phyloP scores from a whole-genome alignment of 2,888 invertebrate genomes.

The Esperia sulphurella region DNA sequence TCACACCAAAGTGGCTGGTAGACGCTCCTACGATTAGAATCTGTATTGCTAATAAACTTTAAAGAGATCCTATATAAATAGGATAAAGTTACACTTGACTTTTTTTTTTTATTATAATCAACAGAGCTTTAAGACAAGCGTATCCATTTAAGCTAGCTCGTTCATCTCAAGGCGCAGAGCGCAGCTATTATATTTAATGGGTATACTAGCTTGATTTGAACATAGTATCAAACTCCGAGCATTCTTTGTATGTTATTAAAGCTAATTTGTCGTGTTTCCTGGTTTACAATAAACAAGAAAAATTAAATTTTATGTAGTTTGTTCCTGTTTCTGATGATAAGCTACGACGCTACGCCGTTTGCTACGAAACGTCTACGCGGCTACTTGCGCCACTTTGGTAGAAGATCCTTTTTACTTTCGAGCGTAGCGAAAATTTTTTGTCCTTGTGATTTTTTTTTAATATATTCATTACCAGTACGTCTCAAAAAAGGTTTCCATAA shows the following conservation, averaged over 20 bases:
- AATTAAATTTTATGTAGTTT: slow-evolving; percentile 57
- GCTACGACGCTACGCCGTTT: slow-evolving; percentile 39
- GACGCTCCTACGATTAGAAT: too few relatives aligned
- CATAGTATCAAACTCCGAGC: slow-evolving; percentile 75
- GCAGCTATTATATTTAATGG: slow-evolving; percentile 74
- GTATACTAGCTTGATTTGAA: slow-evolving; percentile 74
- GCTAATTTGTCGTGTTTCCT: slow-evolving; percentile 74
- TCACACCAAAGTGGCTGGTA: too few relatives aligned
- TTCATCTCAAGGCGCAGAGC: slow-evolving; percentile 60
- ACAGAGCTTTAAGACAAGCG: too few relatives aligned
- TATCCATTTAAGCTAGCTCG: slow-evolving; percentile 36
- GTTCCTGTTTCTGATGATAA: slow-evolving; percentile 30
- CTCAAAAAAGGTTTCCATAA: too few relatives aligned
- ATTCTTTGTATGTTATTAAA: slow-evolving; percentile 71
- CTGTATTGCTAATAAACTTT: too few relatives aligned
- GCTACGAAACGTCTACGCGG: slow-evolving; percentile 7
- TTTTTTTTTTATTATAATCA: too few relatives aligned
- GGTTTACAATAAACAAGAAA: slow-evolving; percentile 47
- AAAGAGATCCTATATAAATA: too few relatives aligned
- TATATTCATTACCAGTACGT: too few relatives aligned
- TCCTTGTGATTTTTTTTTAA: too few relatives aligned
- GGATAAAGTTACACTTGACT: too few relatives aligned
- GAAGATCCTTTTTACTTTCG: not conserved
- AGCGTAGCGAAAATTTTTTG: too few relatives aligned
- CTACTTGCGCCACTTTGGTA: not conserved